Evolutionary conservation across 2,888 invertebrate species (phyloP), one percentile per base, ranked within the genome.

Genomic region (Meandrusa payeni): DNA sequence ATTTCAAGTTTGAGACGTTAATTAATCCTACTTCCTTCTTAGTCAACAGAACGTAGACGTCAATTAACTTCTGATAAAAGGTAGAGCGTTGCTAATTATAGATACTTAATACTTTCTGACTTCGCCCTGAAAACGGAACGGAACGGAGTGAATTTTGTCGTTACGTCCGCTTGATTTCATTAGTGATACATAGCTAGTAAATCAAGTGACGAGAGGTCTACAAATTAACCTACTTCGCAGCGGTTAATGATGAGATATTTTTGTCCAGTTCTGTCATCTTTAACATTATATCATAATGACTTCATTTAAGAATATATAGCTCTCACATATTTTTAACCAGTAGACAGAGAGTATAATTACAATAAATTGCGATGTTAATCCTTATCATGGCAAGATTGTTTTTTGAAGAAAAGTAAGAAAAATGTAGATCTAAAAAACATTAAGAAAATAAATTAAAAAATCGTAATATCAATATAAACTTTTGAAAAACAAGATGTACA

Each of bases 201-300:
- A 39, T 39, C 23, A 15, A 39, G 11, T 32, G 20, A 26, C 12
- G 7, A 20, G 26, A 41, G 12, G 13, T 33, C 29, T 10, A 12
- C 26, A 24, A 6, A 41, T 41, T 41, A 41, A 32, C 33, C 41
- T 20, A 33, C 19, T 41, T 33, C 11, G 23, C 6, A 32, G 9
- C 4, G 4, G 12, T 23, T 32, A 32, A 40, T 33, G 23, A 20
- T 27, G 20, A 7, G 26, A 27, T 41, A 33, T 41, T 41, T 13
- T 33, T 40, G 26, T 11, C 31, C 3, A 3, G 1, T 23, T 9
- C 19, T 12, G 31, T 19, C 32, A 40, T 17, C 33, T 15, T 41
- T 10, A 11, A 22, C 22, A 7, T 11, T 29, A 5, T 9, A 9
- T 39, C 15, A 24, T 19, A 32, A 29, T 29, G 10, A 41, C n/a